Conservation (phyloP, 1,140 invertebrate species). For the Metaphire vulgaris region DNA sequence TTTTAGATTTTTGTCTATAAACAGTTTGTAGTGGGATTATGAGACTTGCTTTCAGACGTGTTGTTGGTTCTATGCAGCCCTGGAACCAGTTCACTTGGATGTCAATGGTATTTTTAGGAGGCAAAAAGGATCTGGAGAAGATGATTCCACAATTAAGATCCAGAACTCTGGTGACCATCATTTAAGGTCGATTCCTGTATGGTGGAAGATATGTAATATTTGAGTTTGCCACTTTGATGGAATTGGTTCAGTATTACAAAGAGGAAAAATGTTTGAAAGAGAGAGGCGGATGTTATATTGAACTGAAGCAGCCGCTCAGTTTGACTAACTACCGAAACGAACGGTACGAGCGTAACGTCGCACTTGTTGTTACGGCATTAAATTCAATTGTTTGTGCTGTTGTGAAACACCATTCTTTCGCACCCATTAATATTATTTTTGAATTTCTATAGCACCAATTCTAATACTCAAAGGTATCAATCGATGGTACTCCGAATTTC, state of each 20-base stretch:
- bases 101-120: too few relatives aligned
- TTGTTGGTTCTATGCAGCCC: too few relatives aligned
- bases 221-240: constrained; percentile 95
- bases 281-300: constrained; percentile 81
- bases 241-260: constrained; percentile 91
- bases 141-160: constrained; percentile 70
- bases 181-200: constrained; percentile 93
- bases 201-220: too few relatives aligned
- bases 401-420: not conserved
- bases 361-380: not conserved
- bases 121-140: too few relatives aligned
- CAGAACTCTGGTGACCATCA: constrained; percentile 98
- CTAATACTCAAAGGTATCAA: too few relatives aligned
- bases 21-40: too few relatives aligned
- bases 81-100: too few relatives aligned
- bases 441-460: not conserved
- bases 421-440: not conserved
- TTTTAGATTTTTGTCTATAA: too few relatives aligned
- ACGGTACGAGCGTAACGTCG: constrained; percentile 55
- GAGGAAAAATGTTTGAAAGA: constrained; percentile 71
- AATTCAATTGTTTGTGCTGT: not conserved
- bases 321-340: constrained; percentile 90
- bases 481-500: too few relatives aligned
- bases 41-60: too few relatives aligned
- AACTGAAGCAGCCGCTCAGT: constrained; percentile 79